phyloP scores from a whole-genome alignment of 2,888 invertebrate species.

The Microctonus aethiopoides region DNA sequence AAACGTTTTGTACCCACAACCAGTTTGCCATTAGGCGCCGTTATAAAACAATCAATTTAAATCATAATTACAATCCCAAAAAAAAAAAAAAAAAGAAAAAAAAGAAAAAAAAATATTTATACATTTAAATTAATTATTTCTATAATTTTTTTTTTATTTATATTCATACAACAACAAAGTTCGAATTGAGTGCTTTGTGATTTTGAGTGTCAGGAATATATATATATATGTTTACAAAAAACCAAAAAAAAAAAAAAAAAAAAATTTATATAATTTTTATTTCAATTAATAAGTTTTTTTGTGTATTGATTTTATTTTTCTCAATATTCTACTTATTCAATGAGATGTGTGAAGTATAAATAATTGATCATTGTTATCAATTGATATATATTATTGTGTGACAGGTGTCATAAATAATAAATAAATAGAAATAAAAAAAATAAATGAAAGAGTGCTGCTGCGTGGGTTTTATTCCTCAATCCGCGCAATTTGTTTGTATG shows the following conservation, averaged over 20 bases:
- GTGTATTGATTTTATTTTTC: too few species aligned
- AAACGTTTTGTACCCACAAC: slow-evolving; percentile 40
- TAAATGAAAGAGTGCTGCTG: neutral
- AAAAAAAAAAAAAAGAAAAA: too few species aligned
- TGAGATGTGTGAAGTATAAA: neutral
- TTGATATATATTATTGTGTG: neutral
- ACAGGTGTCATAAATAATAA: neutral
- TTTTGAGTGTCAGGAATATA: neutral
- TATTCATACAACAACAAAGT: neutral
- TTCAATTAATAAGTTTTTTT: too few species aligned
- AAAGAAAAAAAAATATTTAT: too few species aligned
- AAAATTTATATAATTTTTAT: too few species aligned
- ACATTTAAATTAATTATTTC: neutral
- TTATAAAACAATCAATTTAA: neutral
- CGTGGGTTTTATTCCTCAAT: neutral
- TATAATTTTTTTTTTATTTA: neutral
- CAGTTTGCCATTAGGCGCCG: slow-evolving; percentile 47
- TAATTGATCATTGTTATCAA: neutral
- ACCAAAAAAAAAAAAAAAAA: too few species aligned
- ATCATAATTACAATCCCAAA: neutral
- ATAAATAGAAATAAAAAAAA: neutral
- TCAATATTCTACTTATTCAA: neutral
- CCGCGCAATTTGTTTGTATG: neutral
- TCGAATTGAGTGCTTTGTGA: neutral
- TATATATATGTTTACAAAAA: too few species aligned